These are phyloP conservation scores for Drosophila guanche DNA, from an alignment of 1,140 invertebrate genomes.

Conservation along the genomic window DNA sequence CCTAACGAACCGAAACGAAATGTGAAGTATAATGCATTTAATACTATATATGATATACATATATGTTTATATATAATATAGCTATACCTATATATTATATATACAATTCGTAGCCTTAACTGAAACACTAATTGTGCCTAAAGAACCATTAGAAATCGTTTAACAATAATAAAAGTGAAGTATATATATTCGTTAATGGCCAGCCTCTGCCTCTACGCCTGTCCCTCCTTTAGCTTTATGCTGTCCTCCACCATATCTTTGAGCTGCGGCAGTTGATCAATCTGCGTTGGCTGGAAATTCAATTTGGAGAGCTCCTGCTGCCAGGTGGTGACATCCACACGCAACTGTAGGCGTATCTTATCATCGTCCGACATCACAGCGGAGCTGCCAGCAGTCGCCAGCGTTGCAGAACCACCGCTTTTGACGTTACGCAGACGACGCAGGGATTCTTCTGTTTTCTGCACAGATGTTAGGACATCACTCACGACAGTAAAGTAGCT, in stretches of 20 bases:
- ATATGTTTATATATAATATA: conserved; percentile 47
- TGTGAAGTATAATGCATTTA: conserved; percentile 78
- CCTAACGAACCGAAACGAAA: conserved; percentile 18
- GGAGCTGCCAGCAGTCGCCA: conserved; percentile 79
- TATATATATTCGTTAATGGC: conserved; percentile 34
- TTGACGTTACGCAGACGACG: conserved; percentile 93
- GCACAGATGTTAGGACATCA: conserved; percentile 95
- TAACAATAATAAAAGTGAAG: conserved; percentile 69
- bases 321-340: conserved; percentile 91
- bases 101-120: conserved; percentile 62
- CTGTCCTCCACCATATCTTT: conserved; percentile 72
- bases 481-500: conserved; percentile 92
- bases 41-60: conserved; percentile 59
- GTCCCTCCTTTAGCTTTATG: conserved; percentile 61
- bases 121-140: conserved; percentile 65
- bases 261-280: conserved; percentile 64
- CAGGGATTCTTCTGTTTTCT: conserved; percentile 97
- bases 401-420: conserved; percentile 75
- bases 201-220: conserved; percentile 29
- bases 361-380: conserved; percentile 91
- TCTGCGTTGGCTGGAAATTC: conserved; percentile 60
- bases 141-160: conserved; percentile 55
- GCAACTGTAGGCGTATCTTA: conserved; percentile 95
- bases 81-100: conserved; percentile 57
- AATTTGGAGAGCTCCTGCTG: conserved; percentile 66